Base-by-base conservation (phyloP, 2,797 vertebrate genomes). In the Chaetophractus vellerosus region DNA sequence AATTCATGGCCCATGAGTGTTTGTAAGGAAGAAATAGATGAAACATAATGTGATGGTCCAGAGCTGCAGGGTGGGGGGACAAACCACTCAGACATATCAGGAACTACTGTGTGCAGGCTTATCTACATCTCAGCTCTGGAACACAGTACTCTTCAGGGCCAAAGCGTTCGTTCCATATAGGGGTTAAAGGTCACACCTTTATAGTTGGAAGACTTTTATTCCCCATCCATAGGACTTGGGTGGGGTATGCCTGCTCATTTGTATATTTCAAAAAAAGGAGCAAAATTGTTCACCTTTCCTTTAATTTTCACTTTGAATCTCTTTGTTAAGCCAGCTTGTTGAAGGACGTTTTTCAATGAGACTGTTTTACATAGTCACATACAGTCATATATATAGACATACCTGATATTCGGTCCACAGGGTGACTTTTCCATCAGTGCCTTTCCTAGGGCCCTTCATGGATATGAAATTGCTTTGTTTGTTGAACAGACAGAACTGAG, bases 231-330 rank as follows among this genome's bases (percentile, higher is more conserved):
- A 31, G 19, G 23, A 80, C 41, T 41, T 50, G 28, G 75, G 2
- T 55, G 41, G 24, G 3, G 63, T 90, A 69, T 84, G 21, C 57
- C 57, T 55, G 12, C 21, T 69, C 7, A 19, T 75, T 61, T 84
- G 57, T 64, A 23, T 68, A 76, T 87, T 90, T 83, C 69, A 26
- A 12, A 48, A 48, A 48, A 82, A 79, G 26, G 9, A 88, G 38
- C 7, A 57, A 61, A 16, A 28, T 8, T 74, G 21, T 71, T 83
- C 33, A 55, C 48, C 33, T 78, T 82, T 33, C 78, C 41, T 45
- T 96, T 71, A 52, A 36, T 36, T 75, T 90, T 50, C 82, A 31
- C n/a, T 15, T 71, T 6, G 9, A 21, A 31, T 52, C 45, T 69
- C 33, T 64, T 64, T 9, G 52, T 85, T 24, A 55, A 45, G n/a